Percentiles rank a stretch among this genome's conserved stretches.
phyloP scores from a whole-genome alignment of 2,797 vertebrate species.

The Chaunax sp. region DNA sequence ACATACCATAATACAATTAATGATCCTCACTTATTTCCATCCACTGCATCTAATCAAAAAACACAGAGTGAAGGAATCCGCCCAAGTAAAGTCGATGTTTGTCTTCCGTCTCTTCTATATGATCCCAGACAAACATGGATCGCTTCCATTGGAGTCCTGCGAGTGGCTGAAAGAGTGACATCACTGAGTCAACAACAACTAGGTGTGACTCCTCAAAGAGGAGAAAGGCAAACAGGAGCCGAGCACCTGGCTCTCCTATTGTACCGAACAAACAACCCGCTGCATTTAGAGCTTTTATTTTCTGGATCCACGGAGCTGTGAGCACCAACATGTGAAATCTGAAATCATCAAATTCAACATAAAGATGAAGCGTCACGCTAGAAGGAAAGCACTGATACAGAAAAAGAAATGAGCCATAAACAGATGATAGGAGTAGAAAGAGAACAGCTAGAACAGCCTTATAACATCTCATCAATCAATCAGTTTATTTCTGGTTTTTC shows the following conservation, averaged over 20 bases:
- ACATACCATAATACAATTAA: too few species aligned
- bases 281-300: too few species aligned
- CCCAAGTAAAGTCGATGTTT: not conserved
- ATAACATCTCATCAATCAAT: too few species aligned
- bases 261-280: not conserved
- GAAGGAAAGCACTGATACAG: not conserved
- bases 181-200: conserved; percentile 37
- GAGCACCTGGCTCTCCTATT: conserved; percentile 44
- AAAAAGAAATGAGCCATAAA: too few species aligned
- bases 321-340: too few species aligned
- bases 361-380: too few species aligned
- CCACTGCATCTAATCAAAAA: not conserved
- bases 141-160: not conserved
- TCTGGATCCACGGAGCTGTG: too few species aligned
- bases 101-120: not conserved
- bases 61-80: not conserved
- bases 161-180: conserved; percentile 1
- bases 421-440: too few species aligned
- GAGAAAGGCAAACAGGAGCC: conserved; percentile 42
- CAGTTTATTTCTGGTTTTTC: too few species aligned
- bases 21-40: too few species aligned
- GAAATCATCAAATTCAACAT: too few species aligned
- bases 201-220: conserved; percentile 24
- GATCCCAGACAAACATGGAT: not conserved
- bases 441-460: too few species aligned